Base-by-base conservation (phyloP, 2,113 vertebrate species). In the Neogobius melanostomus region DNA sequence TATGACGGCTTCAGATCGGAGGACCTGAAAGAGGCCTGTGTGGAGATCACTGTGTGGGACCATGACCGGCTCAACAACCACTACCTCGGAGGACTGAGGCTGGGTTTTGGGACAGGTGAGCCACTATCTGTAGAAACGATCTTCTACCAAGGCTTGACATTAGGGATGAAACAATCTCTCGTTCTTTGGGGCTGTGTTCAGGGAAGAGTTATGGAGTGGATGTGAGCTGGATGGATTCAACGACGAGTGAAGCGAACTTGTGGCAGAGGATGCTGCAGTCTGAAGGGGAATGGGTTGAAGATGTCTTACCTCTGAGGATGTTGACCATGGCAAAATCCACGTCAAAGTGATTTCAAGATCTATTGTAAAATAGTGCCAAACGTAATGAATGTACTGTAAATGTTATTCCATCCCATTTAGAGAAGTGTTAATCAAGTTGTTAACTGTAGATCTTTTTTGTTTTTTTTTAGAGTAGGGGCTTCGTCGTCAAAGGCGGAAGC, bases 141-240 rank as follows among this genome's bases (percentile, higher is more conserved):
- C 12, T 11, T 11, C 47, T 21, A 21, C 21, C 21, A 21, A 21
- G 21, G 21, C 21, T 21, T 21, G 21, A 2, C 21, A 21, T 21
- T 21, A 21, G 21, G 21, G 21, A 21, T 21, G 21, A 21, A 21
- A 21, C 21, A 21, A 21, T 2, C 21, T 21, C 21, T 21, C 21
- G 21, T 21, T 21, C 21, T 21, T 21, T 21, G 21, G 21, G 21
- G 21, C 21, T 21, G 21, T 72, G 1, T 84, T 60, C 83, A 99
- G 97, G 97, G 43, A 94, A 92, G 91, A 98, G 96, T 85, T 96
- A 96, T 8, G 95, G 95, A 11, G 89, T 90, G 49, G 82, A 86
- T 1, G 97, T 96, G 53, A 90, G 89, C 16, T 99, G 97, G 97
- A 98, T 98, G 96, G 97, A 98, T 83, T 98, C 97, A 1, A 95